Percentiles rank a stretch among this genome's conserved stretches.
Conservation (phyloP, 1,140 invertebrate species). For the Oscheius sp. region DNA sequence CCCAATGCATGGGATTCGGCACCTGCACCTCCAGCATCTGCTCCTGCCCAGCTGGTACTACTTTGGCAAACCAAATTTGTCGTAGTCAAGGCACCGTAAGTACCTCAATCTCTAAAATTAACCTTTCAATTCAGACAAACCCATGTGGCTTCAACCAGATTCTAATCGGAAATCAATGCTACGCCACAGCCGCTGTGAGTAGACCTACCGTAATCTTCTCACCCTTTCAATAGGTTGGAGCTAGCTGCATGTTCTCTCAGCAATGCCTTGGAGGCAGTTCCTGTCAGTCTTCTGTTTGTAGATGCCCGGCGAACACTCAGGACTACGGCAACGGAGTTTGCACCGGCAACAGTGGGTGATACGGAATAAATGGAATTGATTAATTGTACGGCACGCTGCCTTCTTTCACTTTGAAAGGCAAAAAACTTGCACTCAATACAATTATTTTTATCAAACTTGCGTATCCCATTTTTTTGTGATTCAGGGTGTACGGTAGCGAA, state of each 20-base stretch:
- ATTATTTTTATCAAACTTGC: too few species aligned
- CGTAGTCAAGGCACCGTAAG: too few species aligned
- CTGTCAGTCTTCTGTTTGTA: background rate
- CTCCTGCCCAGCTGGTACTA: background rate
- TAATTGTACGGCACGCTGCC: background rate
- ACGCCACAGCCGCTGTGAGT: background rate
- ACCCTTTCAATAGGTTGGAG: too few species aligned
- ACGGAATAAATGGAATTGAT: too few species aligned
- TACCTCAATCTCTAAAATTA: too few species aligned
- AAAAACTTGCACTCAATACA: too few species aligned
- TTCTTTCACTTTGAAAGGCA: background rate
- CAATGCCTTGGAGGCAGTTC: background rate
- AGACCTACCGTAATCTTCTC: background rate
- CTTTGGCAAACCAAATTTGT: background rate
- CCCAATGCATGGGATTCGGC: background rate
- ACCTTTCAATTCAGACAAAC: background rate
- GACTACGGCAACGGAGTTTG: background rate
- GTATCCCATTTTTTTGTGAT: too few species aligned
- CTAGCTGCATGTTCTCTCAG: background rate
- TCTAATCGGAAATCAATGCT: conserved; percentile 1
- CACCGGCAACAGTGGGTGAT: background rate
- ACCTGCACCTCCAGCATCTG: background rate
- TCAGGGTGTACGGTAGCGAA: too few species aligned
- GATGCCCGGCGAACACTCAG: background rate
- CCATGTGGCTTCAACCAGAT: background rate